Base-by-base conservation (phyloP, 2,888 invertebrate species). In the Drosophila birchii region DNA sequence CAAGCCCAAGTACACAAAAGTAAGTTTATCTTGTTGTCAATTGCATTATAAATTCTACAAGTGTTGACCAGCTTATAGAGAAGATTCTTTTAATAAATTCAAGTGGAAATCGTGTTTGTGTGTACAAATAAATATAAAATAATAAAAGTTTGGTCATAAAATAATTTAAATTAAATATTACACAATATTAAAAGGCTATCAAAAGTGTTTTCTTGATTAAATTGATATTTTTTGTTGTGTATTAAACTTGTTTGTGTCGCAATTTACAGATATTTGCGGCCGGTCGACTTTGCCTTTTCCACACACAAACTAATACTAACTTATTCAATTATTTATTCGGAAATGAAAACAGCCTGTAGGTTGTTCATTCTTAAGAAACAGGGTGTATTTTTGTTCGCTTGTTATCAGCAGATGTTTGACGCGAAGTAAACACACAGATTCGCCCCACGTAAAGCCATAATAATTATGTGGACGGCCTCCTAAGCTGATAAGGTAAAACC, bases 1-100 rank as follows among this genome's bases (percentile, higher is more conserved):
- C 23, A 61, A 78, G 57, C 86, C 86, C 49, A 83, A 89, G 49
- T 89, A 86, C 44, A 86, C 86, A 57, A 80, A 89, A 75, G 86
- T 89, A 55, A 78, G 88, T 83, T 34, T 29, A 44, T 39, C 26
- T 29, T 39, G 43, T 73, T 49, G 55, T 32, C 49, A 54, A 41
- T 51, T 55, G 51, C 56, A 45, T 32, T 53, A n/a, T 1, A 8
- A 39, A 58, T 51, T 6, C 11, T 18, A 23, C 32, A 20, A 16
- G 43, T 54, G 43, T 38, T 36, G 57, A 3, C 7, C 36, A 18
- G 34, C 32, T 14, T 51, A 20, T 16, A 20, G 5, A 34, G 7
- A 49, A 49, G 18, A 34, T 20, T 14, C 2, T 0, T 34, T 16
- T 14, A 16, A 18, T 20, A 16, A 34, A 51, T 34, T 20, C 32